Base-by-base conservation (phyloP, 2,888 invertebrate genomes). In the Hirtodrosophila alboralis region DNA sequence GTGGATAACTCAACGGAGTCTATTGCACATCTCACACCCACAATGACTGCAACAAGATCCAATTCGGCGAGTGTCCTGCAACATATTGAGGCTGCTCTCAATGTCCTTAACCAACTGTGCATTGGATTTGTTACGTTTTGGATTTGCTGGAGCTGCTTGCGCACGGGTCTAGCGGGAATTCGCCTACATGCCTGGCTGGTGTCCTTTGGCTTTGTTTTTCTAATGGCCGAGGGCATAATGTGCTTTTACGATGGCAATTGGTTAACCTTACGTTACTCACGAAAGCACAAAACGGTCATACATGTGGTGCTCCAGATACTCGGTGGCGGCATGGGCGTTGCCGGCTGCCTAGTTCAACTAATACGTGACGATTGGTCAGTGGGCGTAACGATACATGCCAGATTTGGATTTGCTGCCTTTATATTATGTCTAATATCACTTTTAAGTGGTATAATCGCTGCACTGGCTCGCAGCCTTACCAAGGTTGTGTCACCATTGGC, bases 201-300 rank as follows among this genome's bases (percentile, higher is more conserved):
- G 4, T 81, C 88, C 16, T 69, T 89, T 5, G 89, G 89, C 13
- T 89, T 85, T 28, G 64, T 59, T 0, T 77, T 89, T 8, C 76
- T 89, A 0, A 89, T 89, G 89, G 89, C 89, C 26, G 89, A 89
- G 43, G 88, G 63, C 8, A 78, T 87, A 52, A 87, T 89, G 87
- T 83, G 84, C 40, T 87, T 88, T 53, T 89, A 89, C 56, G 84
- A 80, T 14, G 79, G 76, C 40, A 89, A 88, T 54, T 70, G 77
- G 38, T 26, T 86, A 3, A 76, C 84, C 1, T 66, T 79, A 18
- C 71, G 75, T 18, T 85, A 81, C 37, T 69, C 63, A 6, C 75
- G 88, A 2, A 73, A 79, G 23, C 62, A 61, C 6, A 88, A 88
- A 47, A 88, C 87, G 0, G 75, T 68, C 6, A 57, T 80, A 1